These are phyloP conservation scores for Mesaphorura yosii DNA, from an alignment of 1,140 invertebrate species.

Conservation along the genomic window DNA sequence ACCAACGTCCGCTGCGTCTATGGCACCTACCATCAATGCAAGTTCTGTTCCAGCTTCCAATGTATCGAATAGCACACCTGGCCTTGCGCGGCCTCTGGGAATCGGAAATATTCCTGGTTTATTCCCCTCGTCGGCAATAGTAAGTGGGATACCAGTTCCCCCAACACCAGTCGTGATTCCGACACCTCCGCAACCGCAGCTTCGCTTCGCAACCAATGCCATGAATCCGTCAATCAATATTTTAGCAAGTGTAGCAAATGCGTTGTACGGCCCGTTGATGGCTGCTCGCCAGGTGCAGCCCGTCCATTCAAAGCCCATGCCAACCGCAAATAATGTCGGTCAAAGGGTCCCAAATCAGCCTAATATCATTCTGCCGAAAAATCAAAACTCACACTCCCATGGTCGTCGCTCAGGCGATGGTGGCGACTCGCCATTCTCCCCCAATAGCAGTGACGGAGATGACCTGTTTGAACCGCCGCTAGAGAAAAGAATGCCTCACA, in stretches of 20 bases:
- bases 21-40: not conserved
- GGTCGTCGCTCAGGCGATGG: conserved; percentile 8
- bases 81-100: not conserved
- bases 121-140: conserved; percentile 31
- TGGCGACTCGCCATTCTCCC: conserved; percentile 65
- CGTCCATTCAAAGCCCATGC: not conserved
- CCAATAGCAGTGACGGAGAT: conserved; percentile 67
- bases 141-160: conserved; percentile 1
- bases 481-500: conserved; percentile 54
- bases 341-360: conserved; percentile 7
- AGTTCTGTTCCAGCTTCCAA: not conserved
- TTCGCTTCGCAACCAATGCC: conserved; percentile 13
- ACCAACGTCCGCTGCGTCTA: not conserved
- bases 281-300: conserved; percentile 18
- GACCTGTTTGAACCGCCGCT: conserved; percentile 70
- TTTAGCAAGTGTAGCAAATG: conserved; percentile 25
- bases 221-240: conserved; percentile 17
- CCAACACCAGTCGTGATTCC: conserved; percentile 26
- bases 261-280: conserved; percentile 18
- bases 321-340: not conserved
- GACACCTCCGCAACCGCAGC: conserved; percentile 22
- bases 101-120: conserved; percentile 35
- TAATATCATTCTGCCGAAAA: conserved; percentile 22
- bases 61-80: not conserved
- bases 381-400: conserved; percentile 20